phyloP scores from a whole-genome alignment of 2,888 invertebrate genomes.

The Protonemura montana region DNA sequence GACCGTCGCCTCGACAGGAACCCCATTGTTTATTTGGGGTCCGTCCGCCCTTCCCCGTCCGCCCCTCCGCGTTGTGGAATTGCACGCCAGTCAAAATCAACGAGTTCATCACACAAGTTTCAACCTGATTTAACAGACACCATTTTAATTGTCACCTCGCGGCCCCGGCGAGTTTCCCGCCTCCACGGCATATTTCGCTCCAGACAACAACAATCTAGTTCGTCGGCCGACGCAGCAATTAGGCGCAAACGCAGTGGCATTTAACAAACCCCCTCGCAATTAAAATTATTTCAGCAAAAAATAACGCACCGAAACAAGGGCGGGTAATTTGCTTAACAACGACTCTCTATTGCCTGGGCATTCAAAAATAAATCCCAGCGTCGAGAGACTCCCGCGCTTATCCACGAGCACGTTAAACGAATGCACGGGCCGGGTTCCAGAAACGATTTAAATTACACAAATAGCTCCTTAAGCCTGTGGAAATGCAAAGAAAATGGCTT shows the following conservation, averaged over 20 bases:
- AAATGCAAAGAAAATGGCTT: not conserved
- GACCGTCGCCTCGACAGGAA: not conserved
- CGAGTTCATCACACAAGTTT: not conserved
- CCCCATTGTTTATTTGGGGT: too few species aligned
- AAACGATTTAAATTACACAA: slow-evolving; percentile 4
- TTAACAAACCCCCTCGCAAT: not conserved
- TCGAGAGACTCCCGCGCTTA: not conserved
- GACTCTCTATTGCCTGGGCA: not conserved
- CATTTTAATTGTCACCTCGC: not conserved
- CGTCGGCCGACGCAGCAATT: not conserved
- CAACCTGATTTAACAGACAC: not conserved
- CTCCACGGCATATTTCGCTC: not conserved
- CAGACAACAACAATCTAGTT: not conserved
- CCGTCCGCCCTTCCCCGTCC: too few species aligned
- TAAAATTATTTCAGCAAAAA: not conserved
- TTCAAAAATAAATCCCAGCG: not conserved
- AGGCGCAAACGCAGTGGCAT: not conserved
- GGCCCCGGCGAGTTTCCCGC: not conserved
- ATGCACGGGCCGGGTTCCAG: not conserved
- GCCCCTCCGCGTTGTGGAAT: not conserved
- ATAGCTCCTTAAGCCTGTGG: not conserved
- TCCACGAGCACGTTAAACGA: not conserved
- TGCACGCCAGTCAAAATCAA: not conserved
- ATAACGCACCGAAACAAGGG: not conserved
- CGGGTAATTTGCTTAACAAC: not conserved